phyloP scores from a whole-genome alignment of 2,797 vertebrate species.

The Rhynchotus rufescens region DNA sequence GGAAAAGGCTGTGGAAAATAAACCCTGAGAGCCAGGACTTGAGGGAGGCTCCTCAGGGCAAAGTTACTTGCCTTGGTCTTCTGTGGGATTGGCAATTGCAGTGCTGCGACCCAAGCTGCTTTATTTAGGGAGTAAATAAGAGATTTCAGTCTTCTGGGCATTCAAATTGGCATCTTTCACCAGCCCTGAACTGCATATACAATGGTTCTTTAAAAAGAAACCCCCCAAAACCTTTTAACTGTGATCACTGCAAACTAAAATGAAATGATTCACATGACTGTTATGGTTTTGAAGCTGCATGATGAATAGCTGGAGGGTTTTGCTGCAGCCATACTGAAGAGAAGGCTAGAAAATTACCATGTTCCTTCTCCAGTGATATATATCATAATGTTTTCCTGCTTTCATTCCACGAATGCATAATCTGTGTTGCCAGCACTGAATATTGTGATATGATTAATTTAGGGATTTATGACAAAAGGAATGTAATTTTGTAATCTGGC shows the following conservation, averaged over 20 bases:
- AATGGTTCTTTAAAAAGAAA: constrained; percentile 23
- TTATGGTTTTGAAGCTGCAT: constrained; percentile 18
- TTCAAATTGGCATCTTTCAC: neutral
- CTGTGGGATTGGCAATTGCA: neutral
- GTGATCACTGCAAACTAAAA: neutral
- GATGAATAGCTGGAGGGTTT: constrained; percentile 36
- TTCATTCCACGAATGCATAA: neutral
- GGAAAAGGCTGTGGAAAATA: neutral
- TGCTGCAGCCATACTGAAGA: constrained; percentile 3
- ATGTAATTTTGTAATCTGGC: neutral
- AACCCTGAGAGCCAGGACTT: neutral
- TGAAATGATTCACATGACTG: constrained; percentile 12
- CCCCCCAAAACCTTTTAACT: neutral
- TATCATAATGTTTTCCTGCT: constrained; percentile 28
- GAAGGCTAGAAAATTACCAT: constrained; percentile 40
- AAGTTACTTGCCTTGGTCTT: neutral
- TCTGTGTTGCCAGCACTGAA: neutral
- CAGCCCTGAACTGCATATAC: neutral
- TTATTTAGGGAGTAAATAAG: constrained; percentile 17
- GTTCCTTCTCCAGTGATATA: neutral
- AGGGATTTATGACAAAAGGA: constrained; percentile 18
- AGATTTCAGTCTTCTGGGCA: neutral
- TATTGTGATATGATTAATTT: constrained; percentile 42
- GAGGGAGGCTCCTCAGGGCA: constrained; percentile 38
- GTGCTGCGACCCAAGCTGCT: neutral